Base-by-base conservation (phyloP, 1,140 invertebrate species). In the Lucilia sericata region DNA sequence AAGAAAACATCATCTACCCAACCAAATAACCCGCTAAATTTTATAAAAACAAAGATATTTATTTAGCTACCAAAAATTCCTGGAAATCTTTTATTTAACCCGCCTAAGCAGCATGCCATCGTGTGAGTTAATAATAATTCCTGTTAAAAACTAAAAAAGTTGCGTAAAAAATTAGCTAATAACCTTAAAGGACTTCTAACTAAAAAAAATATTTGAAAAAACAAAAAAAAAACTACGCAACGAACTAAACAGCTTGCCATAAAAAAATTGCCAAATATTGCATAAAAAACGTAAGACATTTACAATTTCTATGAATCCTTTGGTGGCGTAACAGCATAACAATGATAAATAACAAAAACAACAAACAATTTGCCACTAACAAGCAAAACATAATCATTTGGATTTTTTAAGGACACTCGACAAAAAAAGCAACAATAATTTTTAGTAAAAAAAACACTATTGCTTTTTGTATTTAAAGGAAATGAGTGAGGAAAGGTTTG, bases 201-300 rank as follows among this genome's bases (percentile, higher is more conserved):
- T 82, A 65, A 60, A 17, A 65, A 60, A 65, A 65, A 30, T 30
- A 30, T 30, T 30, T 2, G 25, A 30, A 55, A 82, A 3, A 42
- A 36, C 74, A 42, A 47, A 34, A 42, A 42, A 42, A 8, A 42
- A 10, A 42, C 42, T 8, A 36, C 30, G 30, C 13, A 17, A 30
- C 25, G 3, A 30, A 30, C 25, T 30, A 30, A 30, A 3, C 17
- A 60, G 19, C 25, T 30, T 25, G 21, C 47, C 74, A 60, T 83
- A 84, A 74, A 84, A 84, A 65, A 82, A 84, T 86, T 88, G 86
- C 85, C 86, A 85, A 88, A 87, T 87, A 89, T 89, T 89, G 88
- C 88, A 89, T 89, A 89, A 89, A 89, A 89, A 89, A 89, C 83
- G 85, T 49, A 49, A 51, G 34, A 60, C 74, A 42, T 84, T 76